These are phyloP conservation scores for Corythoichthys intestinalis DNA, from an alignment of 2,113 vertebrate species.

Conservation along the genomic window DNA sequence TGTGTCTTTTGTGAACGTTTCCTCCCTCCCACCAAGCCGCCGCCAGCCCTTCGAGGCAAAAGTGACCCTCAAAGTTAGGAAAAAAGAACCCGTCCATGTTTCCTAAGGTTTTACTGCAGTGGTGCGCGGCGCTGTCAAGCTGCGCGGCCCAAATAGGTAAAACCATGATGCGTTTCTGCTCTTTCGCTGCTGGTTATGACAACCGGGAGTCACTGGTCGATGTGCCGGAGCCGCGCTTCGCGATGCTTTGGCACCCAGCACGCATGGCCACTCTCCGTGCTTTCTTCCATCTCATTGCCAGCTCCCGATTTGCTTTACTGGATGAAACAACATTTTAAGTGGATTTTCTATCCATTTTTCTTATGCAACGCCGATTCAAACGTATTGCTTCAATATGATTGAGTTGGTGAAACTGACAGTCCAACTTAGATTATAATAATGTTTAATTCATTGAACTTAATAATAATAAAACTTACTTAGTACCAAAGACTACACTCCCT, in stretches of 20 bases:
- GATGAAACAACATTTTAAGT: too few relatives aligned
- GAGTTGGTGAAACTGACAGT: too few relatives aligned
- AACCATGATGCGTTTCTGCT: slow-evolving; percentile 52
- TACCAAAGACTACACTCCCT: too few relatives aligned
- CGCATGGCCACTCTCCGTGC: not conserved
- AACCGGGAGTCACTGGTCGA: not conserved
- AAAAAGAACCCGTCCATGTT: slow-evolving; percentile 65
- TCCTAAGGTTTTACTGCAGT: slow-evolving; percentile 75
- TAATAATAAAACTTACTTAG: too few relatives aligned
- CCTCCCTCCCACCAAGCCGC: slow-evolving; percentile 19
- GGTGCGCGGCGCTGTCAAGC: slow-evolving; percentile 66
- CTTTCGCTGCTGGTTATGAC: slow-evolving; percentile 41
- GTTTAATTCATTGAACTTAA: too few relatives aligned
- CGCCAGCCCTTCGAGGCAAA: slow-evolving; percentile 31
- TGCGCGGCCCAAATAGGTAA: slow-evolving; percentile 70
- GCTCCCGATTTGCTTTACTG: not conserved
- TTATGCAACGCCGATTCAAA: too few relatives aligned
- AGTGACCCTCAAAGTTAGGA: slow-evolving; percentile 7
- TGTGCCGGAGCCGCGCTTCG: not conserved
- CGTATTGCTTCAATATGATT: too few relatives aligned
- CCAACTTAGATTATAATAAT: too few relatives aligned
- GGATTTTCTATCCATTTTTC: too few relatives aligned
- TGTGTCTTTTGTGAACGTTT: slow-evolving; percentile 48
- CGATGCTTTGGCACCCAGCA: not conserved
- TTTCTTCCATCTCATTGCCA: not conserved